Conservation (phyloP, 2,888 invertebrate species). For the Periphyllus acericola region DNA sequence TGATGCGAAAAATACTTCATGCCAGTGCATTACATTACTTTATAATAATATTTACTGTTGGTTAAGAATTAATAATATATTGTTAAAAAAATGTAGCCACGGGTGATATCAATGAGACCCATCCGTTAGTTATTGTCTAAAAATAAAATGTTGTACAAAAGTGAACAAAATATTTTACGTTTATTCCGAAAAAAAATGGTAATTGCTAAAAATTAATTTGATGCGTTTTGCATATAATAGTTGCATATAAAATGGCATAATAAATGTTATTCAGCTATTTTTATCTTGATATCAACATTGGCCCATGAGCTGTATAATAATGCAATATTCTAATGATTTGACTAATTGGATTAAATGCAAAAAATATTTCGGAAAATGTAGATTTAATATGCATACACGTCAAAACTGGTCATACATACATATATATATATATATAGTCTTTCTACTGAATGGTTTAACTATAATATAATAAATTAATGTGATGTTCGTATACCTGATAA, state of each 20-base stretch:
- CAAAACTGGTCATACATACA: conserved; percentile 10
- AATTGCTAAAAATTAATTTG: neutral
- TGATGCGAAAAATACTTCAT: neutral
- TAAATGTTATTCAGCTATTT: neutral
- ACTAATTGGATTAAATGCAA: neutral
- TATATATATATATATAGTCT: neutral
- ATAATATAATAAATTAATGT: neutral
- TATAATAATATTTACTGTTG: neutral
- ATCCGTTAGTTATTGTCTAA: neutral
- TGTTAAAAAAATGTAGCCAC: neutral
- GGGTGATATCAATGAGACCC: neutral
- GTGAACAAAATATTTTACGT: neutral
- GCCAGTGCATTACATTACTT: too few species aligned
- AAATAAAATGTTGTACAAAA: neutral
- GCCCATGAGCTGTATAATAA: neutral
- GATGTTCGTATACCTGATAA: neutral
- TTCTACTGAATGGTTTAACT: neutral
- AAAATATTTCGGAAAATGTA: neutral
- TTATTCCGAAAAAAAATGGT: neutral
- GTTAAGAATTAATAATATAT: neutral
- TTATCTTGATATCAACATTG: neutral
- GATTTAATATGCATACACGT: neutral
- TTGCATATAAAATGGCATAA: neutral
- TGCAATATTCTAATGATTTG: neutral
- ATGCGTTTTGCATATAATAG: neutral